phyloP scores from a whole-genome alignment of 2,888 invertebrate species.

The Eristalinus sepulchralis region DNA sequence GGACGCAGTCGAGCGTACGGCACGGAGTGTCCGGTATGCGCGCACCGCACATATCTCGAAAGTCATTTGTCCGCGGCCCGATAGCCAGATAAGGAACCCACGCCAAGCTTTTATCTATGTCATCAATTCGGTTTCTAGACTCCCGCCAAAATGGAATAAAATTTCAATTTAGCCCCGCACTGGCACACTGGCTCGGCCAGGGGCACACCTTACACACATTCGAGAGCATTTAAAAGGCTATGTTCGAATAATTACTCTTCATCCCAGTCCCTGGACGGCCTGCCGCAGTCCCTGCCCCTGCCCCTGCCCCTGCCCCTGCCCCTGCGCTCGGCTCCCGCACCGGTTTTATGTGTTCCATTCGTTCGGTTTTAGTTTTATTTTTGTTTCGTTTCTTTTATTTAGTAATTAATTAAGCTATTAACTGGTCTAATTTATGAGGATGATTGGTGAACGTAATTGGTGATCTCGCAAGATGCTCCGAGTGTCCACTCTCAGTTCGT shows the following conservation, averaged over 20 bases:
- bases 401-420: slow-evolving; percentile 73
- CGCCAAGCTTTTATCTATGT: slow-evolving; percentile 71
- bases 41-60: slow-evolving; percentile 2
- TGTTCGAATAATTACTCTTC: slow-evolving; percentile 67
- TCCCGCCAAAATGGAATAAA: slow-evolving; percentile 70
- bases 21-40: slow-evolving; percentile 13
- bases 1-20: slow-evolving; percentile 56
- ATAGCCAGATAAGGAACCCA: slow-evolving; percentile 65
- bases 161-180: slow-evolving; percentile 48
- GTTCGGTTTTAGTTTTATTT: slow-evolving; percentile 41
- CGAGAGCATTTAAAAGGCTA: slow-evolving; percentile 66
- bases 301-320: too few relatives aligned
- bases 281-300: too few relatives aligned
- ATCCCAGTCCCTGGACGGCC: slow-evolving; percentile 26
- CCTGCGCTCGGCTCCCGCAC: not conserved
- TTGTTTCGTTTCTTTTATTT: slow-evolving; percentile 39
- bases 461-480: slow-evolving; percentile 17
- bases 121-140: slow-evolving; percentile 67
- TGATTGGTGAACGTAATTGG: slow-evolving; percentile 52
- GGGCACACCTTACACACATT: slow-evolving; percentile 49
- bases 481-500: not conserved
- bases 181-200: not conserved
- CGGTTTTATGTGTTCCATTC: slow-evolving; percentile 47
- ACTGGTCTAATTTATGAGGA: slow-evolving; percentile 71
- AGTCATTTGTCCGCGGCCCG: slow-evolving; percentile 52